These are phyloP conservation scores for Drosophila neonasuta DNA, from an alignment of 2,888 invertebrate species.

Conservation along the genomic window DNA sequence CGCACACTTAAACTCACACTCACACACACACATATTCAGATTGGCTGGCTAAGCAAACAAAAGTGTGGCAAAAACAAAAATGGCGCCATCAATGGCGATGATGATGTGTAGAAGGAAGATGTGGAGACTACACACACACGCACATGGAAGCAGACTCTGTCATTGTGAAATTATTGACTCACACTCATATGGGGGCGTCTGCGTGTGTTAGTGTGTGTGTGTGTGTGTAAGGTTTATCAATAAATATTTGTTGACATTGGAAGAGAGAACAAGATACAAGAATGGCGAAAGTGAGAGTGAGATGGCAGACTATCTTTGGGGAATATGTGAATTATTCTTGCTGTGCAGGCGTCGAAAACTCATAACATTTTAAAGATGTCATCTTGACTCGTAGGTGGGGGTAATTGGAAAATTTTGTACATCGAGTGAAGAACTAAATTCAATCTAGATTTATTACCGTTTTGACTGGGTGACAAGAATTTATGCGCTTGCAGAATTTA, in stretches of 20 bases:
- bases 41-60: constrained; percentile 58
- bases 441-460: not conserved
- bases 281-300: not conserved
- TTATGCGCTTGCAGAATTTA: not conserved
- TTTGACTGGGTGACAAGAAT: not conserved
- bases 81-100: constrained; percentile 72
- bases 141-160: constrained; percentile 9
- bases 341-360: not conserved
- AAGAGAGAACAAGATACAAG: not conserved
- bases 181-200: constrained; percentile 31
- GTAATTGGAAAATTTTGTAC: not conserved
- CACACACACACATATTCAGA: constrained; percentile 33
- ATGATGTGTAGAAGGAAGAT: constrained; percentile 49
- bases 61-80: constrained; percentile 64
- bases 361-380: not conserved
- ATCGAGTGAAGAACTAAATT: not conserved
- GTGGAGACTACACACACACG: constrained; percentile 4
- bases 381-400: not conserved
- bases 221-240: constrained; percentile 37
- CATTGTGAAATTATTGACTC: constrained; percentile 57
- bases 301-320: not conserved
- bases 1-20: constrained; percentile 32
- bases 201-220: constrained; percentile 9
- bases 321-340: constrained; percentile 16
- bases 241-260: constrained; percentile 55